Percentiles rank a stretch among this genome's conserved stretches.
Evolutionary conservation across 2,797 vertebrate genomes (phyloP).

Genomic region (Atherinosoma microstoma): DNA sequence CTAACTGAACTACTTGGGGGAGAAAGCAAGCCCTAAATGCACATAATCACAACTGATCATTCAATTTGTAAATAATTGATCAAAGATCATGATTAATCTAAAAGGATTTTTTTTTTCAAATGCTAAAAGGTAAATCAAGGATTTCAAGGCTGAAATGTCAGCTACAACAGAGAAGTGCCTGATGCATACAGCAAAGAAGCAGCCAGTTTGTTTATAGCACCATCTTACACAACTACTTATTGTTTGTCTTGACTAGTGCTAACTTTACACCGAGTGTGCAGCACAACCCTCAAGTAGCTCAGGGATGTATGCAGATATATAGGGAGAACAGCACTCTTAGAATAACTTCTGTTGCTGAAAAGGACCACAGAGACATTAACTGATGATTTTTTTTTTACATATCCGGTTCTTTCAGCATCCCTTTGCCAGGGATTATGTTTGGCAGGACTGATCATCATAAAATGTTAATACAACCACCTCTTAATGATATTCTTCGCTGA

Average conservation of each 20-base stretch:
- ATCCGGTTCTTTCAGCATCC: conserved; percentile 1
- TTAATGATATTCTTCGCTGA: conserved; percentile 15
- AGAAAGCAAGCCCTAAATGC: not conserved
- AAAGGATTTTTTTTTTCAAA: not conserved
- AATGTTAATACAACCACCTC: conserved; percentile 2
- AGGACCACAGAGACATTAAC: not conserved
- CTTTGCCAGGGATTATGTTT: not conserved
- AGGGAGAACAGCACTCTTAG: not conserved
- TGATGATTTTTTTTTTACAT: not conserved
- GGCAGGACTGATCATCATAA: conserved; percentile 2
- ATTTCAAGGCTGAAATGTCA: conserved; percentile 4
- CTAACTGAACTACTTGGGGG: not conserved
- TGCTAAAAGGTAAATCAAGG: not conserved
- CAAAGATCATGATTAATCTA: not conserved
- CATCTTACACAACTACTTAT: conserved; percentile 11
- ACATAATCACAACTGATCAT: not conserved
- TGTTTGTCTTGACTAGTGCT: not conserved
- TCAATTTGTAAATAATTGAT: not conserved
- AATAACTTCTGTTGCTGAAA: not conserved
- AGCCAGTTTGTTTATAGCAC: not conserved
- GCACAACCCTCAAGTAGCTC: not conserved
- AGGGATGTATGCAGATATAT: not conserved
- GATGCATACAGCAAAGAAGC: conserved; percentile 7
- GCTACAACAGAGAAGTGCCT: not conserved
- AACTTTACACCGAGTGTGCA: not conserved